Base-by-base conservation (phyloP, 2,888 invertebrate species). In the Ditylenchus weischeri region DNA sequence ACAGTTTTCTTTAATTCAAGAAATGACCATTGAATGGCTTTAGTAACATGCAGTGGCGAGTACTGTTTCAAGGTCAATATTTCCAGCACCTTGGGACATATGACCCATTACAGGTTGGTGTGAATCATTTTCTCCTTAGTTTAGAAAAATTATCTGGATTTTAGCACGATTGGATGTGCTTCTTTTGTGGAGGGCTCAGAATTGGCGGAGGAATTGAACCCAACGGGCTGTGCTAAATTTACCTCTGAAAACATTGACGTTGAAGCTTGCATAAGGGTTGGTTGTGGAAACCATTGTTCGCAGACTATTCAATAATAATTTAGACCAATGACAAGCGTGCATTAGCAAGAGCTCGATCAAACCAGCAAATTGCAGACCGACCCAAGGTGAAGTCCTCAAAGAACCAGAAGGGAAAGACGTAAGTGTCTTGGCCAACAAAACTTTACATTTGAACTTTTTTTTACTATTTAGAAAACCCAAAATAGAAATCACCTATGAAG, bases 191-290 rank as follows among this genome's bases (percentile, higher is more conserved):
- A 68, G 13, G 67, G 57, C 19, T 75, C 79, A 13, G 66, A 73
- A n/a, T 64, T 81, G 48, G 77, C 79, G 5, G 79, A 79, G 47
- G 80, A 79, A 63, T 62, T 81, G 29, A 71, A 79, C 38, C 78
- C 79, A 7, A 74, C 71, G n/a, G 79, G 81, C 48, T 81, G 80
- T 68, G 81, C 78, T 15, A 69, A 69, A 29, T 81, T 81, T 69
- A 60, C 66, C 8, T 76, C 76, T 50, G 79, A 79, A 59, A 71
- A 74, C 19, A 60, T 82, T 51, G 58, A 70, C 58, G 78, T 81
- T 50, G 67, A 72, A 43, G 75, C 76, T 8, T 81, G 81, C 61
- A 75, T 75, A 21, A 67, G 66, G 66, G 79, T 79, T 58, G 35
- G 23, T 10, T 13, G 43, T 15, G 18, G 36, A 54, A n/a, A 59